A percentile compares a stretch with the other conserved stretches of the same genome.
These are phyloP conservation scores for Melanophora roralis DNA, from an alignment of 2,888 invertebrate species.

Conservation along the genomic window DNA sequence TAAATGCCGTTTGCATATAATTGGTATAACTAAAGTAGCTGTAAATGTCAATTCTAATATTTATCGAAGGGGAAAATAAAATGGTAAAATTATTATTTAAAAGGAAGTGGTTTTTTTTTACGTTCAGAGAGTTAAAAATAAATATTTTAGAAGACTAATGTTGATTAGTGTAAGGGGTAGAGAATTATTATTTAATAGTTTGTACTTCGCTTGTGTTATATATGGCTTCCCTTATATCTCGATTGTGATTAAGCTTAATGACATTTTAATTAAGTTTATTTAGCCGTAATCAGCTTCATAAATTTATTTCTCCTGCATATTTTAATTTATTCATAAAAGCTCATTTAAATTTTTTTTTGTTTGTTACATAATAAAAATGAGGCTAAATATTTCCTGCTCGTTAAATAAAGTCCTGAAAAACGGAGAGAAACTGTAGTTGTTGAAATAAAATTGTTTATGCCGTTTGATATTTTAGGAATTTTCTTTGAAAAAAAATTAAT, in stretches of 20 bases:
- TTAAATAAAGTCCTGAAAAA: too few species aligned
- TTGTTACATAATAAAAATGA: background rate
- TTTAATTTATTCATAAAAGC: background rate
- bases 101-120: background rate
- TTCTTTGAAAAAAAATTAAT: too few species aligned
- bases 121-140: background rate
- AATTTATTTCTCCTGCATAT: background rate
- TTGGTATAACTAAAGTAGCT: background rate
- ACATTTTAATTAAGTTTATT: slow-evolving; percentile 21
- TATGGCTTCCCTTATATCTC: background rate
- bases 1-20: too few species aligned
- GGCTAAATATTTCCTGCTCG: too few species aligned
- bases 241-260: background rate
- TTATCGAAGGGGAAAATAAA: slow-evolving; percentile 46
- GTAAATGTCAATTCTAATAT: slow-evolving; percentile 48
- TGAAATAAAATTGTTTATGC: too few species aligned
- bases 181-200: background rate
- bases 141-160: background rate
- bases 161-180: background rate
- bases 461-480: too few species aligned
- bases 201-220: background rate
- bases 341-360: background rate
- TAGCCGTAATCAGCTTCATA: background rate
- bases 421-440: too few species aligned
- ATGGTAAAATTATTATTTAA: slow-evolving; percentile 1